Evolutionary conservation across 2,888 invertebrate genomes (phyloP), one percentile per base, ranked within the genome.

Genomic region (Eristalinus sepulchralis): DNA sequence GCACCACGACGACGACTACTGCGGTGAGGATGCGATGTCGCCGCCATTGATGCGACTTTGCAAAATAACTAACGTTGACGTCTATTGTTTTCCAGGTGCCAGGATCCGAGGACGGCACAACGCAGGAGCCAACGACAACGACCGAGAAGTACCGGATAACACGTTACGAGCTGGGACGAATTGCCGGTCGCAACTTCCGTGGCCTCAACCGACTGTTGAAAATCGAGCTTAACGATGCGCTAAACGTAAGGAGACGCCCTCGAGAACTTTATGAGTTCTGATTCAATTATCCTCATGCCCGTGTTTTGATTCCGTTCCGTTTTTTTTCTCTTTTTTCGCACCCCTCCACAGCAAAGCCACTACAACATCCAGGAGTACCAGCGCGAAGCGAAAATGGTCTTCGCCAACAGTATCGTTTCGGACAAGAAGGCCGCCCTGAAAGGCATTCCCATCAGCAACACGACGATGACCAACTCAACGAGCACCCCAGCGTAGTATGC

Each of bases 161-260:
- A 2, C 90, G 92, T 10, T 91, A 91, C 84, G 92, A 93, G 76
- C 83, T 93, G 71, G 93, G 92, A 2, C 89, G 90, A 10, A 92
- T 93, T 68, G 81, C 92, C 34, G 92, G 91, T 3, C 90, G 92
- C 6, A 93, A 93, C 88, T 92, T 90, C 63, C 90, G 93, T 8
- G 93, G 92, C 2, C 88, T 93, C 0, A 89, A 92, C 67, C 92
- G 91, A 73, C 71, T 93, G 79, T 89, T 90, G 10, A 89, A 90
- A 72, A 90, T 90, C 68, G 93, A 93, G 88, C 88, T 92, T 55
- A 89, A 90, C 36, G 92, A 92, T 72, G 92, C 93, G 0, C 88
- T 92, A 5, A 93, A 93, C 88, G 93, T 93, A 89, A 90, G 88
- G 80, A 63, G 17, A 55, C 27, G 11, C 13, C 8, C 11, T 27